Percentiles rank a stretch among this genome's conserved stretches.
These are phyloP conservation scores for Ectemnius lituratus DNA, from an alignment of 2,888 invertebrate genomes.

Conservation along the genomic window DNA sequence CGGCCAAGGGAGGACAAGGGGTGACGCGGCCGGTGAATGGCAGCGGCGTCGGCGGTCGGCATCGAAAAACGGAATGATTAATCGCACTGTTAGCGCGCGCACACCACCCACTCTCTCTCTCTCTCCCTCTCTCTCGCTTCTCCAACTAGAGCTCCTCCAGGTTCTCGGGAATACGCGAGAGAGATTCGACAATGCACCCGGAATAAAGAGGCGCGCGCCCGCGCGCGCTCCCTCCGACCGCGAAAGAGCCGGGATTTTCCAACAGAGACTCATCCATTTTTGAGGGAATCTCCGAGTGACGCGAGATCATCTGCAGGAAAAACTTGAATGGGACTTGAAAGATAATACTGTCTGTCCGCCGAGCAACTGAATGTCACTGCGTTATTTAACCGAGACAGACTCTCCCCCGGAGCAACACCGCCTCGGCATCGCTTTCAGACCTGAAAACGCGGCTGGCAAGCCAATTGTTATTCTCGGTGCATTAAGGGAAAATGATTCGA, in stretches of 20 bases:
- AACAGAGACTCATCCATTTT: slow-evolving; percentile 45
- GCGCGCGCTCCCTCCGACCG: no score
- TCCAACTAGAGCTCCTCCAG: no score
- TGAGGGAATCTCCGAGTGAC: slow-evolving; percentile 10
- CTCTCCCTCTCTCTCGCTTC: slow-evolving; percentile 11
- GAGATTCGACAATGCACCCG: slow-evolving; percentile 58
- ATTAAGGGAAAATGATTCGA: no score
- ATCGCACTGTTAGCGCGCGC: slow-evolving; percentile 49
- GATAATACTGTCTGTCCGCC: no score
- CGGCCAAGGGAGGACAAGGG: slow-evolving; percentile 10
- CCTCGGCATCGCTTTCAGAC: no score
- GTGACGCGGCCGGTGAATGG: neutral
- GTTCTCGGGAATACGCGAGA: slow-evolving; percentile 29
- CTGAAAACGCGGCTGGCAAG: no score
- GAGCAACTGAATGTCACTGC: no score
- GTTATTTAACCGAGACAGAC: no score
- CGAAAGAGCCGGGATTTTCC: slow-evolving; percentile 35
- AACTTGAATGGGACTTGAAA: no score
- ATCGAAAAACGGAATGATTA: slow-evolving; percentile 63
- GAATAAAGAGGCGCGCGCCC: slow-evolving; percentile 62
- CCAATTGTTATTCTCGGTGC: no score
- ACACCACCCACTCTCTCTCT: neutral
- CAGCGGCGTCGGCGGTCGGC: slow-evolving; percentile 18
- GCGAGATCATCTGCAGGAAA: no score
- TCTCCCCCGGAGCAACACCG: no score